These are phyloP conservation scores for Aptenodytes forsteri DNA, from an alignment of 2,113 vertebrate genomes.

Conservation along the genomic window DNA sequence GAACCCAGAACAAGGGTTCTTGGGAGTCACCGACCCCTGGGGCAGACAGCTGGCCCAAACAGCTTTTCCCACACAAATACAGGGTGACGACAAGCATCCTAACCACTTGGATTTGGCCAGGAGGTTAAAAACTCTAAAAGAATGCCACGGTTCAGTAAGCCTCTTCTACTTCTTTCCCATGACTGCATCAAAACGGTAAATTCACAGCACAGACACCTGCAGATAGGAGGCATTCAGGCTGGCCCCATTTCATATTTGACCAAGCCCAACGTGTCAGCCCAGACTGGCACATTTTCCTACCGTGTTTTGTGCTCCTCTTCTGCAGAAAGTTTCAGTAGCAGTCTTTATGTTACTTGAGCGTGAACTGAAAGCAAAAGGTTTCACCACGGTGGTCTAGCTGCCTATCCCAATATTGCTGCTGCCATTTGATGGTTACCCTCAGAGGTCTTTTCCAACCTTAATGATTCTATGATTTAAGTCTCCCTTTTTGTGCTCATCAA, in stretches of 20 bases:
- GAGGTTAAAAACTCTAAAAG: neutral
- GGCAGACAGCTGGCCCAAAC: neutral
- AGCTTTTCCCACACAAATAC: neutral
- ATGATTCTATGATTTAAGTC: no score
- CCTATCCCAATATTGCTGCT: neutral
- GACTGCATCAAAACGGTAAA: neutral
- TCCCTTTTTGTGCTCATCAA: neutral
- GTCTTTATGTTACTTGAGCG: accelerated
- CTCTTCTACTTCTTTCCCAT: neutral
- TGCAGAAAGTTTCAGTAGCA: neutral
- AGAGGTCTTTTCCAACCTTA: no score
- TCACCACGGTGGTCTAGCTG: neutral
- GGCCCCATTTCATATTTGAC: neutral
- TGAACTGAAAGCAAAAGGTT: neutral
- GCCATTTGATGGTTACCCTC: neutral
- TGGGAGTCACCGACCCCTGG: accelerated
- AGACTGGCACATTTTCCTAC: neutral
- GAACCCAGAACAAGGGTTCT: neutral
- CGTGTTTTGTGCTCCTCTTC: neutral
- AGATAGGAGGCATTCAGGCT: accelerated
- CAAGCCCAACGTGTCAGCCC: accelerated
- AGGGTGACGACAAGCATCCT: neutral
- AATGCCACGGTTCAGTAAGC: neutral
- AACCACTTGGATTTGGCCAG: neutral
- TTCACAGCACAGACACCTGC: neutral